Base-by-base conservation (phyloP, 2,113 vertebrate genomes). In the Caretta caretta region DNA sequence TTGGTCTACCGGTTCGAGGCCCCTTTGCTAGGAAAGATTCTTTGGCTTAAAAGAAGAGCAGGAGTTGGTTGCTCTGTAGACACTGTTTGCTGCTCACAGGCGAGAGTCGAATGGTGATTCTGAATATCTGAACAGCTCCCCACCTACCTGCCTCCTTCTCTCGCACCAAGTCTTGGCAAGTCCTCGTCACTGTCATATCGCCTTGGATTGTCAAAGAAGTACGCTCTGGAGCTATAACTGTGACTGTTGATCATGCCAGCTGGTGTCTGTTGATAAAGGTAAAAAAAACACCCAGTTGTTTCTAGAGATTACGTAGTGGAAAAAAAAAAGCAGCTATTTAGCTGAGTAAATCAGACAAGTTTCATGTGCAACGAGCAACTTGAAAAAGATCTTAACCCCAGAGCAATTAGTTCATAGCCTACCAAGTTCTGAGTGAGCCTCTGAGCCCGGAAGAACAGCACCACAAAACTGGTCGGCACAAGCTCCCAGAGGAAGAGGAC, bases 141-240 rank as follows among this genome's bases (percentile, higher is more conserved):
- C 25, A 62, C 93, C 75, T 84, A 99, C 98, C 98, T 98, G 80
- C 98, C 97, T 94, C 99, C 98, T 97, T 99, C 99, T 24, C 96
- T 98, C 80, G 94, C 98, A 89, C 98, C 97, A 90, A 99, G 99
- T 91, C 99, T 98, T 50, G 99, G 98, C 90, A 99, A 98, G 97
- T 99, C 99, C 2, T 99, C 99, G 1, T 99, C 99, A 1, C 99
- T 99, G 96, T 99, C 99, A 0, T 99, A 99, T 48, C 99, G 98
- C 42, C 99, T 98, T 1, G 99, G 99, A 98, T 99, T 99, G 98
- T 99, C 99, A 3, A 99, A 99, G 98, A 99, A 99, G 97, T 99
- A 99, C 5, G 99, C 99, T 96, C 99, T 98, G 96, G 99, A 99
- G 97, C 98, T 99, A 94, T 99, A 99, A 90, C 99, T 99, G 97